phyloP scores from a whole-genome alignment of 2,888 invertebrate genomes.

The Venustoraphidia nigricollis region DNA sequence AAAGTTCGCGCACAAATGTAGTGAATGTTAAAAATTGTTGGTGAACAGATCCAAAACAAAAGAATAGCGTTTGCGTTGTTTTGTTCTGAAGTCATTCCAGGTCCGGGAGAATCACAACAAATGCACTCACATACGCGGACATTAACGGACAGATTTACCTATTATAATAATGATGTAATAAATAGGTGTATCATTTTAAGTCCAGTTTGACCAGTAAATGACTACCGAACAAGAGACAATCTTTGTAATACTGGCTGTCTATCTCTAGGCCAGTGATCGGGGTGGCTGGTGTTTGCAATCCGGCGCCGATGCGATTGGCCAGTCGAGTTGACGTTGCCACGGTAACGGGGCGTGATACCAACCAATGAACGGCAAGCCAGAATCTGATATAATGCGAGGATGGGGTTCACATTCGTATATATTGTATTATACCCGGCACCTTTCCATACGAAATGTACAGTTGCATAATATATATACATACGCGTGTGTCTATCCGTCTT shows the following conservation, averaged over 20 bases:
- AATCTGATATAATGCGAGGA: background rate
- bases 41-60: too few relatives aligned
- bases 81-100: too few relatives aligned
- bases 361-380: conserved; percentile 21
- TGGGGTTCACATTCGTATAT: background rate
- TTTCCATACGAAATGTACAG: too few relatives aligned
- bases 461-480: too few relatives aligned
- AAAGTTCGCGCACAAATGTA: too few relatives aligned
- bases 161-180: background rate
- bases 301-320: conserved; percentile 22
- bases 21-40: too few relatives aligned
- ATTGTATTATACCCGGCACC: too few relatives aligned
- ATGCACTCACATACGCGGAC: background rate
- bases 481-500: too few relatives aligned
- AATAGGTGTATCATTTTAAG: background rate
- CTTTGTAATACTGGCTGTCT: background rate
- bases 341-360: conserved; percentile 20
- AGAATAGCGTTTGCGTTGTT: too few relatives aligned
- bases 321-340: conserved; percentile 25
- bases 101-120: too few relatives aligned
- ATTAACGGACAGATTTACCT: background rate
- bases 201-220: background rate
- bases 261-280: background rate
- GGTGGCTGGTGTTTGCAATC: conserved; percentile 7
- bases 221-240: background rate